These are phyloP conservation scores for Trichopria drosophilae DNA, from an alignment of 2,888 invertebrate genomes.

Conservation along the genomic window DNA sequence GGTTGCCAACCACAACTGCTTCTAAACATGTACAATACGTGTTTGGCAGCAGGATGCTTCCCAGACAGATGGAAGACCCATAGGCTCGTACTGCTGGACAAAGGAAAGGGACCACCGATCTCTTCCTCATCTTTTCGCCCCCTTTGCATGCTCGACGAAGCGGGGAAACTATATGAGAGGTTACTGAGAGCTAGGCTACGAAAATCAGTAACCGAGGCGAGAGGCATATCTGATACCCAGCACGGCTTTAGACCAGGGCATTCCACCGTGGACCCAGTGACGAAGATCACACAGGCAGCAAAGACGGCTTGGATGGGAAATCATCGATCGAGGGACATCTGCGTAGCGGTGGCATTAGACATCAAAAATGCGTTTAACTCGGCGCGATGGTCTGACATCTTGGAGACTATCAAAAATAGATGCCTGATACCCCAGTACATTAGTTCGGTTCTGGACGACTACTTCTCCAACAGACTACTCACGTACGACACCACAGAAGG, in stretches of 20 bases:
- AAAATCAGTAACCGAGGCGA: neutral
- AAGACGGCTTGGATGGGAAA: neutral
- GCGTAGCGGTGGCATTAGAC: neutral
- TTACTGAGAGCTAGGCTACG: neutral
- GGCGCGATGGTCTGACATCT: neutral
- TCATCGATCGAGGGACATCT: neutral
- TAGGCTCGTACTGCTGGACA: slow-evolving; percentile 7
- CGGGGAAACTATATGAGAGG: slow-evolving; percentile 2
- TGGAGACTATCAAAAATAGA: slow-evolving; percentile 4
- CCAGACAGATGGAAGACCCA: neutral
- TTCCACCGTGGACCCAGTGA: slow-evolving; percentile 18
- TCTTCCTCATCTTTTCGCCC: slow-evolving; percentile 2
- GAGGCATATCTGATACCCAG: slow-evolving; percentile 12
- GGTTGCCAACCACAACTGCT: neutral
- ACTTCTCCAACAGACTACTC: slow-evolving; percentile 25
- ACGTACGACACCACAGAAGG: no score
- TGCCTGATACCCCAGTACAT: slow-evolving; percentile 27
- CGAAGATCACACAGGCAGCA: slow-evolving; percentile 21
- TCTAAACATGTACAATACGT: neutral
- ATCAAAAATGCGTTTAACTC: neutral
- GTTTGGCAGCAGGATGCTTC: slow-evolving; percentile 1
- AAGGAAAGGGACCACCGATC: no score
- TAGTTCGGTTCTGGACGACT: slow-evolving; percentile 21
- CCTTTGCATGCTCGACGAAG: slow-evolving; percentile 2
- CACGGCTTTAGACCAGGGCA: slow-evolving; percentile 16